phyloP scores from a whole-genome alignment of 2,113 vertebrate species.

The Clarias macrocephalus region DNA sequence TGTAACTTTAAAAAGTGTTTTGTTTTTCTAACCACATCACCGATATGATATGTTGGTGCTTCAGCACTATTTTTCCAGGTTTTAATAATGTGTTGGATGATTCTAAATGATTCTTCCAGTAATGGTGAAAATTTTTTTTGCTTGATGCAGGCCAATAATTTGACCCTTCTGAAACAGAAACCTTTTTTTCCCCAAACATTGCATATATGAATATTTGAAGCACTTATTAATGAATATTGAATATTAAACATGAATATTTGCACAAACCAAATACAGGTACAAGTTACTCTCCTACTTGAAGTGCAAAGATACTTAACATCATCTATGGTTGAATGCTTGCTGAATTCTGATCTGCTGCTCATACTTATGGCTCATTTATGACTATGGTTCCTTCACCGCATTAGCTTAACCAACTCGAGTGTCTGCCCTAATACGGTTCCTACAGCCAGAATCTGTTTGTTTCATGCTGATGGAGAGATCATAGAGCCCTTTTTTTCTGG shows the following conservation, averaged over 20 bases:
- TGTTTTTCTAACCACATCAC: too few species aligned
- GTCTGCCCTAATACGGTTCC: conserved; percentile 5
- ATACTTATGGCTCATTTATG: conserved; percentile 20
- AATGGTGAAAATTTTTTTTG: too few species aligned
- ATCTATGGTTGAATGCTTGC: neutral
- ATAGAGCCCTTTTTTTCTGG: conserved; percentile 16
- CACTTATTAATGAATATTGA: too few species aligned
- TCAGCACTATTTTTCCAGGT: too few species aligned
- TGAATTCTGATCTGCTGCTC: neutral
- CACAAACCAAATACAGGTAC: neutral
- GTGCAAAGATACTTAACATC: neutral
- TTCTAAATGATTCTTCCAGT: too few species aligned
- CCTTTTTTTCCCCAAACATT: too few species aligned
- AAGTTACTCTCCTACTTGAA: neutral
- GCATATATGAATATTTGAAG: too few species aligned
- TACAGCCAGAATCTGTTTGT: conserved; percentile 23
- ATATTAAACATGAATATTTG: conserved; percentile 1
- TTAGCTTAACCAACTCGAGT: conserved; percentile 24
- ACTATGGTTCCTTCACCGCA: conserved; percentile 18
- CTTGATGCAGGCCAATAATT: too few species aligned
- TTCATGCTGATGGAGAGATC: conserved; percentile 41
- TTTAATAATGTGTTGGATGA: too few species aligned
- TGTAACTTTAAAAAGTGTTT: too few species aligned
- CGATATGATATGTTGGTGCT: too few species aligned
- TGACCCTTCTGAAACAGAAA: too few species aligned